Evolutionary conservation across 2,888 invertebrate species (phyloP).

Genomic region (Palloptera scutellata): DNA sequence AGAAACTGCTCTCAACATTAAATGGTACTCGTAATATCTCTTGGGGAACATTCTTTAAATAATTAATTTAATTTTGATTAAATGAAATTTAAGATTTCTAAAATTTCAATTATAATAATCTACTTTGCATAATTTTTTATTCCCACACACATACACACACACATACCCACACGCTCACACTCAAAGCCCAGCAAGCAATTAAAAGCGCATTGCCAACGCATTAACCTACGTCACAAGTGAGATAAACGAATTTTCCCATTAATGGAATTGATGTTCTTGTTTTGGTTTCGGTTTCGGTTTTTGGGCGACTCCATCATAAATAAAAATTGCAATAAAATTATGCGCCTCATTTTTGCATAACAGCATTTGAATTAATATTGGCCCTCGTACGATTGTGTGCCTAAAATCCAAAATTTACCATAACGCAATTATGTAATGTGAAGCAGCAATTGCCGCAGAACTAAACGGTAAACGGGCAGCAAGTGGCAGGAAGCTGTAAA

Average conservation of each 20-base stretch:
- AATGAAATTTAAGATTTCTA: no score
- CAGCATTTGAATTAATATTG: conserved; percentile 48
- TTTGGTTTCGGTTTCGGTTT: background rate
- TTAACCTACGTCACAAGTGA: no score
- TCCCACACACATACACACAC: no score
- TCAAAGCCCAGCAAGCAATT: conserved; percentile 23
- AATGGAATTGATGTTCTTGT: background rate
- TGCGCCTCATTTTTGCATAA: conserved; percentile 62
- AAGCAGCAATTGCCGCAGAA: background rate
- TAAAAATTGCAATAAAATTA: conserved; percentile 62
- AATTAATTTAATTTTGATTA: no score
- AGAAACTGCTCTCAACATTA: no score
- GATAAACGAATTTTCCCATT: background rate
- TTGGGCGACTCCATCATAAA: conserved; percentile 49
- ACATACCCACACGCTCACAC: no score
- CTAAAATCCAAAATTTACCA: conserved; percentile 45
- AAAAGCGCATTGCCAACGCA: conserved; percentile 19
- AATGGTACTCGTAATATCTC: no score
- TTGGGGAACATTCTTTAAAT: no score
- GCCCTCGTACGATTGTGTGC: background rate
- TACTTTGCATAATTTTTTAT: no score
- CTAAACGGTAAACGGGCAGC: background rate
- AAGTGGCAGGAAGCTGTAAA: conserved; percentile 7
- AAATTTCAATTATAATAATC: no score
- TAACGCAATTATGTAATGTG: conserved; percentile 50